Evolutionary conservation across 2,797 vertebrate species (phyloP).

Genomic region (Spea hammondii): DNA sequence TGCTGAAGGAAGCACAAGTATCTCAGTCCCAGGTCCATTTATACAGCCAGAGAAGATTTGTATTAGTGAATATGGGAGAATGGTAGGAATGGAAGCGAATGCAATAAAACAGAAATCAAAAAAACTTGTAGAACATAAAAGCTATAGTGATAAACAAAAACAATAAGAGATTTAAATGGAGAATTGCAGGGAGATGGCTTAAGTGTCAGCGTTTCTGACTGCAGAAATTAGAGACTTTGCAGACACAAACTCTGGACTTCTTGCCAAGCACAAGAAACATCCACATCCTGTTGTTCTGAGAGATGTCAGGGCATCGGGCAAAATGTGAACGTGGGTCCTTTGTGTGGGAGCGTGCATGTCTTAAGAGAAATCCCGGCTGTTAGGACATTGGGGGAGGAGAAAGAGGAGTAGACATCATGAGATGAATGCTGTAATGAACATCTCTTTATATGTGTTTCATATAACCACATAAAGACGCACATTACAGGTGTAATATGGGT

Average conservation of each 20-base stretch:
- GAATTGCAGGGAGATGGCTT: background rate
- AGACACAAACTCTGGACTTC: slow-evolving; percentile 23
- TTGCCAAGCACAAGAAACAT: slow-evolving; percentile 45
- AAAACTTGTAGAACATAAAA: background rate
- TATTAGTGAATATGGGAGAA: background rate
- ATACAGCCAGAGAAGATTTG: slow-evolving; percentile 28
- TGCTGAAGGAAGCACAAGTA: slow-evolving; percentile 36
- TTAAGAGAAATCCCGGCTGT: slow-evolving; percentile 42
- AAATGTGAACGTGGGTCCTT: slow-evolving; percentile 45
- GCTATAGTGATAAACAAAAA: background rate
- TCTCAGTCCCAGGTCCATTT: slow-evolving; percentile 46
- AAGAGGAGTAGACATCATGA: slow-evolving; percentile 24
- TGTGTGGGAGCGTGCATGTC: slow-evolving; percentile 32
- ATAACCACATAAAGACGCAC: background rate
- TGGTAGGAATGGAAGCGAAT: slow-evolving; percentile 1
- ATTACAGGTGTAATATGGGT: background rate
- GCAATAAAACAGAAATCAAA: background rate
- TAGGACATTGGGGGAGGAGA: slow-evolving; percentile 31
- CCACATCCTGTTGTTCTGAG: slow-evolving; percentile 50
- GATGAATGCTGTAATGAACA: background rate
- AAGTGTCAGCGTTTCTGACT: background rate
- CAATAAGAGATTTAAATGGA: background rate
- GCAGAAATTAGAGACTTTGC: slow-evolving; percentile 20
- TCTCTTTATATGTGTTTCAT: background rate
- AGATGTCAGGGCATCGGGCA: slow-evolving; percentile 47